phyloP scores from a whole-genome alignment of 2,888 invertebrate species.

The Ennomos erosarius region DNA sequence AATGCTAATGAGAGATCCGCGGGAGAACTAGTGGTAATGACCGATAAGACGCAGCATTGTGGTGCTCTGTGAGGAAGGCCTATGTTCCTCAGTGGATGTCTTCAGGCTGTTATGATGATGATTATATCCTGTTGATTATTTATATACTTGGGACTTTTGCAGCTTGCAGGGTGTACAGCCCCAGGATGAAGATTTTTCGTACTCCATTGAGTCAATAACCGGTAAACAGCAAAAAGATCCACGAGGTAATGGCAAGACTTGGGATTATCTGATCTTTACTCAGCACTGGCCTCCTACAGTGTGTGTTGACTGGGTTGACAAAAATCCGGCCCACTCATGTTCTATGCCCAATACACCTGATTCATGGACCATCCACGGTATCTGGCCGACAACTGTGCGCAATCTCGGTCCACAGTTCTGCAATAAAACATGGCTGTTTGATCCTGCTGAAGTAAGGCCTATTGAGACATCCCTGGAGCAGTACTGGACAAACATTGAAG shows the following conservation, averaged over 20 bases:
- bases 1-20: too few relatives aligned
- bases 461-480: constrained; percentile 84
- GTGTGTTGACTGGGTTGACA: constrained; percentile 89
- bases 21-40: too few relatives aligned
- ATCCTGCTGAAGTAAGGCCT: constrained; percentile 84
- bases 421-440: constrained; percentile 88
- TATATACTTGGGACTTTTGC: neutral
- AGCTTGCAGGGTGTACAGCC: constrained; percentile 14
- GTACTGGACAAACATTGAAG: constrained; percentile 91
- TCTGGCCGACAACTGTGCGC: constrained; percentile 92
- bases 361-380: constrained; percentile 92
- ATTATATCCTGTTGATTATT: neutral
- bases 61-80: too few relatives aligned
- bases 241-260: constrained; percentile 65
- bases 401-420: constrained; percentile 89
- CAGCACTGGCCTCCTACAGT: constrained; percentile 90
- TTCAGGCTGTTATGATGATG: too few relatives aligned
- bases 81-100: too few relatives aligned
- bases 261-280: constrained; percentile 92
- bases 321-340: constrained; percentile 86
- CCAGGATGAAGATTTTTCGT: neutral
- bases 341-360: constrained; percentile 85
- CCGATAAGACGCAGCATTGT: too few relatives aligned
- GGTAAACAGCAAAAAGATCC: too few relatives aligned
- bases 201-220: too few relatives aligned